Base-by-base conservation (phyloP, 2,797 vertebrate genomes). In the Anguilla marmorata region DNA sequence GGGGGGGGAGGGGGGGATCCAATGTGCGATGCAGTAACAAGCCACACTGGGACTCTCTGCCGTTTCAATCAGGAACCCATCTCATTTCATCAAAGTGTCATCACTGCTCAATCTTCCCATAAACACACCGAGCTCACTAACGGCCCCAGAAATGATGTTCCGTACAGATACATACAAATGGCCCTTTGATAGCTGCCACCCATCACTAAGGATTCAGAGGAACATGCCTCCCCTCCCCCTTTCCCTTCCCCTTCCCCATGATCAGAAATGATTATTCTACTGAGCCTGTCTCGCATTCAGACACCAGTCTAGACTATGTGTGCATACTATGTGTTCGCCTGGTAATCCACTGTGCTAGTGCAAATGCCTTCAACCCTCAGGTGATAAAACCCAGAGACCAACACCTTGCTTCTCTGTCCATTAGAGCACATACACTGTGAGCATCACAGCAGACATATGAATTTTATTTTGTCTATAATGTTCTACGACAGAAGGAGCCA, bases 61-160 rank as follows among this genome's bases (percentile, higher is more conserved):
- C 8, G 24, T n/a, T 82, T 82, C 79, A 85, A 37, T 82, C 79
- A 82, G 41, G 41, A 48, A 48, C 50, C 79, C 79, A 82, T 82
- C 16, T 82, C 79, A 50, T 24, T 48, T 82, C 45, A 82, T 82
- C 79, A 82, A n/a, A 82, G 41, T 48, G 79, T 24, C 16, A 82
- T 24, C 21, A n/a, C 41, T 30, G 27, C 27, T 82, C 45, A 8
- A n/a, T 82, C 45, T 48, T 50, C 79, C 79, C 45, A 50, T n/a
- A 82, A 82, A 16, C 37, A 21, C 41, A 9, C 79, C 19, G 0
- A 41, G 37, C 74, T 16, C 33, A 5, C 72, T 37, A 12, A 19
- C 24, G 21, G 21, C 79, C 6, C 41, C 41, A n/a, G 74, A 79
- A 4, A 79, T 41, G 33, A 41, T 79, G 74, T 45, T 79, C 33